Conservation (phyloP, 1,140 invertebrate species). For the Leptinotarsa undecemlineata region DNA sequence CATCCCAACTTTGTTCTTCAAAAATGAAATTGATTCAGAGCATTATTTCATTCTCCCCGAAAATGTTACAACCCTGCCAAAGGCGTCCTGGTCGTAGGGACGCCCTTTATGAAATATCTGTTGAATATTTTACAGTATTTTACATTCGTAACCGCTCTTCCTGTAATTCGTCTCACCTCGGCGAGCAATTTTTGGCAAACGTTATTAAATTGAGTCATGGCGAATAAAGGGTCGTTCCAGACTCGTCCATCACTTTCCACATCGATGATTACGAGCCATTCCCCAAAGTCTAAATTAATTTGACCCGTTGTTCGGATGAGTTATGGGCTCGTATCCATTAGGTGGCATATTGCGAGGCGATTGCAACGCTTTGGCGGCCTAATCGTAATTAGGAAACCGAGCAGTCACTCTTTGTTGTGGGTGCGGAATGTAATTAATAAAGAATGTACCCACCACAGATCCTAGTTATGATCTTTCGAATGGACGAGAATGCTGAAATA, state of each 20-base stretch:
- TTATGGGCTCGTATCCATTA: constrained; percentile 50
- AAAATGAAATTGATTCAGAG: no score
- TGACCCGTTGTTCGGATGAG: constrained; percentile 49
- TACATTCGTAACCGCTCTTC: no score
- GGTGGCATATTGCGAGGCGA: constrained; percentile 51
- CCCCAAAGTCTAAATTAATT: constrained; percentile 49
- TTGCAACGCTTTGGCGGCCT: constrained; percentile 46
- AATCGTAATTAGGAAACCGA: constrained; percentile 47
- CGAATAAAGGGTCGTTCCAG: background rate
- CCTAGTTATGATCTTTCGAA: constrained; percentile 30
- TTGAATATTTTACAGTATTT: no score
- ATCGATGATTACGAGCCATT: constrained; percentile 34
- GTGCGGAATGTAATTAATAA: constrained; percentile 50
- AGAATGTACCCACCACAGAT: constrained; percentile 43
- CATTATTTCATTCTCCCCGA: no score
- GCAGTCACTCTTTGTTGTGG: constrained; percentile 15
- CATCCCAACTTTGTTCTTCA: no score
- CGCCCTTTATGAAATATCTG: no score
- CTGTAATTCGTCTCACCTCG: no score
- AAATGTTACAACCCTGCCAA: no score
- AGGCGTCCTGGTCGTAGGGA: no score
- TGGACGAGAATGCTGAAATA: constrained; percentile 34
- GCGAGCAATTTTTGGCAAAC: no score
- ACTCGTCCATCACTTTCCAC: background rate
- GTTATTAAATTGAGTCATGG: background rate